Conservation (phyloP, 1,140 invertebrate species). For the Drosophila mayri region DNA sequence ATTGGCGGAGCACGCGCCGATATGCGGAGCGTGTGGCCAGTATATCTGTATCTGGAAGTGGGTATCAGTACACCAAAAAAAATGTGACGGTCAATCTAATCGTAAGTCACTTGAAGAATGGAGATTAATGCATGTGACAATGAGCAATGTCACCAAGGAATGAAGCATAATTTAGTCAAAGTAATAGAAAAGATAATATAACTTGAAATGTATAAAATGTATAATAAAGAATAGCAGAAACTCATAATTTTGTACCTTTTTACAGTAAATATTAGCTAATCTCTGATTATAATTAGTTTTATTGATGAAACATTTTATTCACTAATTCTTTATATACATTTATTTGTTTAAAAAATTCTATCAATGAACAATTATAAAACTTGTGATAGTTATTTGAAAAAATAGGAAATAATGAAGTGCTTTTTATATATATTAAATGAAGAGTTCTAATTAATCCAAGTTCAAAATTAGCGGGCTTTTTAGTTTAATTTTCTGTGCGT, state of each 20-base stretch:
- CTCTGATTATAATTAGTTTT: neutral
- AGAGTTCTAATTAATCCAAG: neutral
- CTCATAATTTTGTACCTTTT: neutral
- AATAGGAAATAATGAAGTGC: too few relatives aligned
- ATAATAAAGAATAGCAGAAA: neutral
- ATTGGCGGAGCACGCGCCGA: conserved; percentile 59
- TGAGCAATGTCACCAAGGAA: neutral
- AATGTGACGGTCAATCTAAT: conserved; percentile 8
- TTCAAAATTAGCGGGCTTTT: neutral
- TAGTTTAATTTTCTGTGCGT: neutral
- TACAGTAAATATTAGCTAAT: neutral
- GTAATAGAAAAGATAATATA: neutral
- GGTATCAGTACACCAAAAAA: conserved; percentile 5
- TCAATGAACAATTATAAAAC: neutral
- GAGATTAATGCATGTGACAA: neutral
- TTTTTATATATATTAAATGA: neutral
- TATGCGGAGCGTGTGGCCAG: conserved; percentile 13
- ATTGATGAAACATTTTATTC: neutral
- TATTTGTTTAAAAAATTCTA: neutral
- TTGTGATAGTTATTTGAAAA: neutral
- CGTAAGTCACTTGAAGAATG: neutral
- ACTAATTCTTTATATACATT: neutral
- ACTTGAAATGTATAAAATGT: neutral
- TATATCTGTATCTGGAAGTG: conserved; percentile 6
- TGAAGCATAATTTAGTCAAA: neutral